Conservation (phyloP, 37 sponge, comb jelly and placozoan species). For the Spongilla lacustris region DNA sequence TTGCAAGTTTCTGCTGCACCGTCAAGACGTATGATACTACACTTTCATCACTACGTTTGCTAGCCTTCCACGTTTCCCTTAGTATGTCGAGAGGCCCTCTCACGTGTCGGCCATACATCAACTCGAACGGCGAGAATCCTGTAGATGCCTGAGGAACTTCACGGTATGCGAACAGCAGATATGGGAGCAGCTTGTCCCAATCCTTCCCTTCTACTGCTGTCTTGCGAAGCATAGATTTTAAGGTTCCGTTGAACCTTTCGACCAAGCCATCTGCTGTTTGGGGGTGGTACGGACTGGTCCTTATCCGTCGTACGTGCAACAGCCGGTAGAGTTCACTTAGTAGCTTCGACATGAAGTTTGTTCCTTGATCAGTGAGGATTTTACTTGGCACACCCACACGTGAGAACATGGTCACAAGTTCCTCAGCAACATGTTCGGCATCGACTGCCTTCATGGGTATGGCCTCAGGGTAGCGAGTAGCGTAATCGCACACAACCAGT, state of each 20-base stretch:
- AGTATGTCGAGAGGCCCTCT: slow-evolving; percentile 46
- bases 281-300: slow-evolving; percentile 39
- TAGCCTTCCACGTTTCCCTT: slow-evolving; percentile 31
- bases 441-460: slow-evolving; percentile 35
- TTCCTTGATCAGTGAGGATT: slow-evolving; percentile 58
- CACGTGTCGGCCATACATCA: slow-evolving; percentile 35
- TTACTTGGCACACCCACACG: slow-evolving; percentile 38
- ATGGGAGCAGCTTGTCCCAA: slow-evolving; percentile 36
- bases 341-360: slow-evolving; percentile 37
- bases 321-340: slow-evolving; percentile 24
- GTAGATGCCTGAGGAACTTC: slow-evolving; percentile 5
- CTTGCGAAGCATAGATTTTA: slow-evolving; percentile 32
- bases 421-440: slow-evolving; percentile 56
- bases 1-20: slow-evolving; percentile 17
- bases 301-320: slow-evolving; percentile 8
- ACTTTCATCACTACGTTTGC: slow-evolving; percentile 8
- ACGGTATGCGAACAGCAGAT: slow-evolving; percentile 38
- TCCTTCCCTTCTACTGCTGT: not conserved
- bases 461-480: slow-evolving; percentile 58
- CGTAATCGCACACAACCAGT: slow-evolving; percentile 46
- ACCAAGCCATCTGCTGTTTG: slow-evolving; percentile 49
- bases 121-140: slow-evolving; percentile 45
- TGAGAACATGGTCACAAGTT: slow-evolving; percentile 35
- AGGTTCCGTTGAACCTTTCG: slow-evolving; percentile 37
- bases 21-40: slow-evolving; percentile 27